Percentiles rank a stretch among this genome's conserved stretches.
phyloP scores from a whole-genome alignment of 2,113 vertebrate genomes.

The Lagopus leucura region DNA sequence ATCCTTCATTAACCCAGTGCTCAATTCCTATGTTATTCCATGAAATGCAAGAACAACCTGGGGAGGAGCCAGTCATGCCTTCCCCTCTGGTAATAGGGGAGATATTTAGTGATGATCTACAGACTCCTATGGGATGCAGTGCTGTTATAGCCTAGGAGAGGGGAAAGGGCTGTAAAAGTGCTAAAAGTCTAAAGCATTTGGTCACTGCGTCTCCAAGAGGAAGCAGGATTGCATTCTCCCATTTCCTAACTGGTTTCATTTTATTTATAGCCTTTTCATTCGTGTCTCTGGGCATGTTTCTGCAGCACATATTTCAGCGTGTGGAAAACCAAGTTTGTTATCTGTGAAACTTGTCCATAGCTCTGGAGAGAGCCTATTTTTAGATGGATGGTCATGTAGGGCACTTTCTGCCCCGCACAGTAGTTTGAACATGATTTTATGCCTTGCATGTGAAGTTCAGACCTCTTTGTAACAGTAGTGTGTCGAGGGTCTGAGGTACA shows the following conservation, averaged over 20 bases:
- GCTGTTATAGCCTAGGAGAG: background rate
- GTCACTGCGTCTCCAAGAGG: background rate
- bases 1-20: background rate
- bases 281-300: background rate
- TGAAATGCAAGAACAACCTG: background rate
- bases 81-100: background rate
- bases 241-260: background rate
- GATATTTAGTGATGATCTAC: accelerated
- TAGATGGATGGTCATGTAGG: background rate
- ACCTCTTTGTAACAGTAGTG: background rate
- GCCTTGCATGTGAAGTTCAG: background rate
- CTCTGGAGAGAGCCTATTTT: slow-evolving; percentile 33
- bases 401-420: background rate
- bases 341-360: slow-evolving; percentile 8
- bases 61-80: background rate
- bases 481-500: background rate
- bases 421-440: background rate
- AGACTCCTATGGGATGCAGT: background rate
- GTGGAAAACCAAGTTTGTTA: slow-evolving; percentile 40
- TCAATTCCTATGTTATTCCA: background rate
- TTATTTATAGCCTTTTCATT: background rate
- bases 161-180: background rate
- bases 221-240: background rate
- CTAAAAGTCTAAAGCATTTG: background rate
- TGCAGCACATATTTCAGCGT: background rate